A percentile compares a stretch with the other conserved stretches of the same genome.
These are phyloP conservation scores for Zygogramma bicolorata DNA, from an alignment of 2,888 invertebrate species.

Conservation along the genomic window DNA sequence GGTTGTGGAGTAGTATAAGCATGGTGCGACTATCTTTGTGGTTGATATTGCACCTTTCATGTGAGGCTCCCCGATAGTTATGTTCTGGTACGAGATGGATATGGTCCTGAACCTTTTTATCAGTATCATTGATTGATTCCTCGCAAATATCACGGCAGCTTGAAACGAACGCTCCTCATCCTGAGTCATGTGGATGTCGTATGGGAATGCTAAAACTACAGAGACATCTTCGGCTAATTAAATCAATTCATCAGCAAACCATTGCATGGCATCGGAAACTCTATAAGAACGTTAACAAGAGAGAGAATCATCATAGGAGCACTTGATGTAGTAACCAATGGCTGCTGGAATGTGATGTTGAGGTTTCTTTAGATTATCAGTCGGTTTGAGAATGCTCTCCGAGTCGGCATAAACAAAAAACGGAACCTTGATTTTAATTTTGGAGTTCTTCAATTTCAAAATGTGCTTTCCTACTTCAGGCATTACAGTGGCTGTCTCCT, in stretches of 20 bases:
- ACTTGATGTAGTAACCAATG: conserved; percentile 28
- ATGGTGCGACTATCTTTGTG: not conserved
- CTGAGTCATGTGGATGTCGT: too few relatives aligned
- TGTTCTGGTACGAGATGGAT: not conserved
- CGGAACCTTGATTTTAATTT: conserved; percentile 19
- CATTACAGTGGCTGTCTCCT: conserved; percentile 17
- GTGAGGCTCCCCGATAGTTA: not conserved
- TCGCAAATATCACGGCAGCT: too few relatives aligned
- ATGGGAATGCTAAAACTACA: too few relatives aligned
- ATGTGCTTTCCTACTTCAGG: conserved; percentile 26
- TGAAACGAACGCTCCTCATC: too few relatives aligned
- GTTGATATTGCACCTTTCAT: not conserved
- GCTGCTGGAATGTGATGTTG: conserved; percentile 38
- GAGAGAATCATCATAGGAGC: conserved; percentile 19
- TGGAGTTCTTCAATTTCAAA: conserved; percentile 25
- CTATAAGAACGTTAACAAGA: conserved; percentile 22
- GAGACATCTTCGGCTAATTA: too few relatives aligned
- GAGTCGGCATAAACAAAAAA: conserved; percentile 45
- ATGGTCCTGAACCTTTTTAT: too few relatives aligned
- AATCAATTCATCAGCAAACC: conserved; percentile 20
- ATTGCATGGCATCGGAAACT: conserved; percentile 25
- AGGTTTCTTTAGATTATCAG: conserved; percentile 6
- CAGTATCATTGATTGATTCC: too few relatives aligned
- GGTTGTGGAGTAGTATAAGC: too few relatives aligned
- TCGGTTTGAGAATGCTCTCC: conserved; percentile 28